A percentile compares a stretch with the other conserved stretches of the same genome.
These are phyloP conservation scores for Danaus plexippus DNA, from an alignment of 1,140 invertebrate species.

Conservation along the genomic window DNA sequence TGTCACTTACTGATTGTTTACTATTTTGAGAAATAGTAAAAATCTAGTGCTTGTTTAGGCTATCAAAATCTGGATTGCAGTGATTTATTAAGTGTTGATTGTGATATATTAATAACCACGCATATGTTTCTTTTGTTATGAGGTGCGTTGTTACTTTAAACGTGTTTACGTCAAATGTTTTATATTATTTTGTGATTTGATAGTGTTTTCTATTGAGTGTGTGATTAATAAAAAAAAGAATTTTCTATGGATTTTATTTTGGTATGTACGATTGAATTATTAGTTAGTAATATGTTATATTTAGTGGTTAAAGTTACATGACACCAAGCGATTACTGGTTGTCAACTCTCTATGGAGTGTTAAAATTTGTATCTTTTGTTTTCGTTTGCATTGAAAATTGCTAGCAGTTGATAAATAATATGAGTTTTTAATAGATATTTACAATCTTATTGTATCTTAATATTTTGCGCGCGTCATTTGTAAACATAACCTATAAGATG, in stretches of 20 bases:
- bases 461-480: constrained; percentile 23
- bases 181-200: constrained; percentile 35
- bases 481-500: constrained; percentile 22
- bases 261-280: constrained; percentile 20
- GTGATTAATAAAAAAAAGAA: constrained; percentile 18
- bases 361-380: neutral
- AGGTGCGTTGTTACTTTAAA: constrained; percentile 27
- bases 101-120: neutral
- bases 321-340: constrained; percentile 17
- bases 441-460: neutral
- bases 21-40: constrained; percentile 49
- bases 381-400: too few species aligned
- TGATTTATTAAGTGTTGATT: constrained; percentile 4
- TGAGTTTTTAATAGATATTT: too few species aligned
- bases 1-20: constrained; percentile 67
- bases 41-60: constrained; percentile 8
- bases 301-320: constrained; percentile 6
- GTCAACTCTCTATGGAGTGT: constrained; percentile 11
- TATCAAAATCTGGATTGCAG: constrained; percentile 6
- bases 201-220: constrained; percentile 31
- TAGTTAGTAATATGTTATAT: constrained; percentile 1
- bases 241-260: constrained; percentile 15
- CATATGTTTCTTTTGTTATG: neutral
- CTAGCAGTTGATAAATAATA: too few species aligned
- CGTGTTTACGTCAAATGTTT: constrained; percentile 63